Evolutionary conservation across 2,113 vertebrate species (phyloP).

Genomic region (Eublepharis macularius): DNA sequence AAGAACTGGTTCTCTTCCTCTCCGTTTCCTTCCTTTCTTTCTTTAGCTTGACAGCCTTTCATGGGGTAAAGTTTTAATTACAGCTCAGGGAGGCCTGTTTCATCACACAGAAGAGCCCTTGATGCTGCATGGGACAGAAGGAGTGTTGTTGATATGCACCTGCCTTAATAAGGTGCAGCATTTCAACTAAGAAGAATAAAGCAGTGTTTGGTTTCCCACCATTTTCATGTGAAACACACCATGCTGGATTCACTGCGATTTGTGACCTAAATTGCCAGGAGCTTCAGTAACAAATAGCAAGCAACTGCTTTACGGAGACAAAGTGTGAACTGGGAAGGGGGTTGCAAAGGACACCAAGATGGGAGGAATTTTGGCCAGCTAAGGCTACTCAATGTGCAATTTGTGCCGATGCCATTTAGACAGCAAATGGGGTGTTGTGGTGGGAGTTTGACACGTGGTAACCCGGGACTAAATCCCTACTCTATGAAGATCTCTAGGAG

Average conservation of each 20-base stretch:
- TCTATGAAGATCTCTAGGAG: background rate
- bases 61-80: constrained; percentile 82
- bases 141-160: constrained; percentile 73
- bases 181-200: constrained; percentile 70
- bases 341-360: background rate
- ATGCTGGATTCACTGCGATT: constrained; percentile 57
- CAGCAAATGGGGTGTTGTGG: too few species aligned
- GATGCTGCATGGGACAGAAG: constrained; percentile 54
- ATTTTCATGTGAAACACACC: constrained; percentile 60
- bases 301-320: constrained; percentile 30
- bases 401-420: too few species aligned
- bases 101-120: constrained; percentile 68
- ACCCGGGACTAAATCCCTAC: background rate
- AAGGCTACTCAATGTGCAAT: background rate
- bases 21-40: constrained; percentile 61
- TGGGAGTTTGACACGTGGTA: background rate
- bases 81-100: constrained; percentile 73
- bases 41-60: constrained; percentile 68
- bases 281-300: constrained; percentile 50
- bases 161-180: constrained; percentile 72
- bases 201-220: constrained; percentile 65
- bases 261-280: constrained; percentile 61
- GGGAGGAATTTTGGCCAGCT: constrained; percentile 9
- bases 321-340: background rate
- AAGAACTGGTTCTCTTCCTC: constrained; percentile 58